Evolutionary conservation across 30 jellyfish, hydroid and myxozoan genomes (phyloP), one percentile per base, ranked within the genome.

Genomic region (Hydractinia echinata): DNA sequence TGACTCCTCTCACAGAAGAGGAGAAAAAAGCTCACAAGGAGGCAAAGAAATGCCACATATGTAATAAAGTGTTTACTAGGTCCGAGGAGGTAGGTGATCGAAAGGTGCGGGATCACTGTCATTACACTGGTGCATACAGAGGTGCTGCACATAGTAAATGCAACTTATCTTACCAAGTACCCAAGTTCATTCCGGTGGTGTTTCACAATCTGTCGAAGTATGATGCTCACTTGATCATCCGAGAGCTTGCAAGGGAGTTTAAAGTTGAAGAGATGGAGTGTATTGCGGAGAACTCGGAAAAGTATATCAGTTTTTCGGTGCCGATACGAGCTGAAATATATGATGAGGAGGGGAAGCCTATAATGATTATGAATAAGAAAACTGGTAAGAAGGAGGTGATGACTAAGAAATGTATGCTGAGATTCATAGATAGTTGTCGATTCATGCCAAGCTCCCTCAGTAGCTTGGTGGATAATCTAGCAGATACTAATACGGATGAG

Each of bases 91-190:
- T 56, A 9, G n/a, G 68, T 56, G 68, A 56, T 56, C 68, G 68
- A 39, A 81, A 67, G 53, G 92, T 83, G 9, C 72, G 72, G 51
- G 91, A 83, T 54, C 92, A 83, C 64, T 56, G 85, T 77, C 92
- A 83, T 53, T 51, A 20, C 7, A 83, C 92, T 5, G 92, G 91
- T 56, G 39, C 39, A 49, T 83, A 76, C 64, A 44, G 92, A 20
- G 92, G 92, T 14, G 90, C 92, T 9, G 91, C 92, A n/a, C n/a
- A n/a, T n/a, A n/a, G n/a, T n/a, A 11, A 82, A 5, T 82, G 90
- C 56, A 73, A 82, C 54, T 82, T 82, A 52, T 18, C 55, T 18
- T 82, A 82, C 56, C 6, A 56, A 56, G n/a, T 51, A 9, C 90
- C 84, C 4, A 54, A 82, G 48, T 54, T 50, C 58, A 49, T 74